These are phyloP conservation scores for Peromyscus leucopus DNA, from an alignment of 2,113 vertebrate species.

Conservation along the genomic window DNA sequence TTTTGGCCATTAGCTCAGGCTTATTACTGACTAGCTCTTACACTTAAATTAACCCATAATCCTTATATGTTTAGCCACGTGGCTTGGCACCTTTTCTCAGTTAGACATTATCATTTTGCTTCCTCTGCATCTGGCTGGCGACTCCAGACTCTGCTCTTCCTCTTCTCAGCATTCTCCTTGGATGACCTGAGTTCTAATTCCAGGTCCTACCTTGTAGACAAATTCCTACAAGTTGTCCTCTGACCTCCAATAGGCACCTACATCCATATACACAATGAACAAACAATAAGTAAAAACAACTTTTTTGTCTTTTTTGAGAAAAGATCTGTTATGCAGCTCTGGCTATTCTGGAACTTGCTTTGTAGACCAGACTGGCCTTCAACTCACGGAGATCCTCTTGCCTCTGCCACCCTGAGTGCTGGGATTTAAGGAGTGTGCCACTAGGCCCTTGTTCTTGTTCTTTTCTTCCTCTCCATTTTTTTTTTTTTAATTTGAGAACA, in stretches of 20 bases:
- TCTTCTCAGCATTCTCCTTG: no score
- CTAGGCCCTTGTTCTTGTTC: background rate
- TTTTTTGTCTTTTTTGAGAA: background rate
- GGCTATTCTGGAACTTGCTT: background rate
- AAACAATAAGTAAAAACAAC: background rate
- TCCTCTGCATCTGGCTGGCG: no score
- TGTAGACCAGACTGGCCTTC: background rate
- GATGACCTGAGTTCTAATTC: background rate
- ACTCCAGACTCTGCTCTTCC: no score
- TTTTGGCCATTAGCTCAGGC: no score
- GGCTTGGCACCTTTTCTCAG: no score
- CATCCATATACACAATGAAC: background rate
- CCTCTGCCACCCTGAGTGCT: background rate
- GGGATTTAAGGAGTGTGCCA: background rate
- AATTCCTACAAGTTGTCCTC: background rate
- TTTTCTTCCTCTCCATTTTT: background rate
- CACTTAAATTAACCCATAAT: no score
- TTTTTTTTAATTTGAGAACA: background rate
- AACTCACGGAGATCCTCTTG: background rate
- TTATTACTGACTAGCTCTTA: no score
- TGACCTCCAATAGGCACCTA: background rate
- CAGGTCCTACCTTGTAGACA: background rate
- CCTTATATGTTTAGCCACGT: no score
- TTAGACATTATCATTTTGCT: no score
- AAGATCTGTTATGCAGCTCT: background rate